Percentiles rank a stretch among this genome's conserved stretches.
These are phyloP conservation scores for Sepiola atlantica DNA, from an alignment of 2,888 invertebrate genomes.

Conservation along the genomic window DNA sequence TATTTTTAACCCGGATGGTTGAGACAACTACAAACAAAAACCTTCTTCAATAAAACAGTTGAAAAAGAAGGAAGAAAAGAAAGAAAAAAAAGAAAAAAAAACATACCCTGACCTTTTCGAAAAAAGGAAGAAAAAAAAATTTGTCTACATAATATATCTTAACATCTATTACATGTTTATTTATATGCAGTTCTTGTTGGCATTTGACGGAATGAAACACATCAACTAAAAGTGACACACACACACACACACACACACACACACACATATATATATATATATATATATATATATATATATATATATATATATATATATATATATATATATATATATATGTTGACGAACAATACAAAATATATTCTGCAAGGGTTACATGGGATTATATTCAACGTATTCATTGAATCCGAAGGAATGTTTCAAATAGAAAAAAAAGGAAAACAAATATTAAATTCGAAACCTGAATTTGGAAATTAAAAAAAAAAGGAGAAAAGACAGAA, in stretches of 20 bases:
- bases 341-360: background rate
- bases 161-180: background rate
- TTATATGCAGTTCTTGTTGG: background rate
- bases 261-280: conserved; percentile 23
- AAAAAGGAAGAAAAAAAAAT: too few relatives aligned
- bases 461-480: background rate
- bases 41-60: too few relatives aligned
- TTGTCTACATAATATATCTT: background rate
- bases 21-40: too few relatives aligned
- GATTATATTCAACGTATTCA: background rate
- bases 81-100: too few relatives aligned
- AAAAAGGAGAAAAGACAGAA: background rate
- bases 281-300: conserved; percentile 23
- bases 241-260: background rate
- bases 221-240: background rate
- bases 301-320: background rate
- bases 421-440: background rate
- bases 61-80: too few relatives aligned
- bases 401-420: background rate
- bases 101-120: too few relatives aligned
- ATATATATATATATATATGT: background rate
- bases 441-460: background rate
- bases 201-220: background rate
- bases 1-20: too few relatives aligned
- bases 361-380: background rate